phyloP scores from a whole-genome alignment of 2,888 invertebrate genomes.

The Eutolmus rufibarbis region DNA sequence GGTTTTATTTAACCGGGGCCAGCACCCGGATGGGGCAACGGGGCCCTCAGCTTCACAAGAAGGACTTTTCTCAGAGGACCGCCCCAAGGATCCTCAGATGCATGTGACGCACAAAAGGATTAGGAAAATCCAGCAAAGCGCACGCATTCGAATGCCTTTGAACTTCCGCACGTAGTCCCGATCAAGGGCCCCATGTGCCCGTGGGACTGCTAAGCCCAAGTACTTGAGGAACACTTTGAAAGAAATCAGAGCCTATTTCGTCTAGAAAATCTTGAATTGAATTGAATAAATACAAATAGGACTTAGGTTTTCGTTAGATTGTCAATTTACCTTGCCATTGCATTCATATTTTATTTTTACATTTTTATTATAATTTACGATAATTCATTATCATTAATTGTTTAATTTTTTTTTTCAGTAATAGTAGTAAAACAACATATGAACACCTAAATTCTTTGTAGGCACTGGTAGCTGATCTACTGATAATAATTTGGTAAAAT shows the following conservation, averaged over 20 bases:
- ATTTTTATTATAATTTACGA: too few relatives aligned
- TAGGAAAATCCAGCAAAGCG: neutral
- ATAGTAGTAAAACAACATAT: too few relatives aligned
- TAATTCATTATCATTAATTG: too few relatives aligned
- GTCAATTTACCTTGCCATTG: too few relatives aligned
- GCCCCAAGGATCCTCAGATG: neutral
- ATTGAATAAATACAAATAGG: too few relatives aligned
- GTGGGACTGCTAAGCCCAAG: neutral
- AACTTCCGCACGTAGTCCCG: neutral
- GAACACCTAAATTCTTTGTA: too few relatives aligned
- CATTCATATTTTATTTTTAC: too few relatives aligned
- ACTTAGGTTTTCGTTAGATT: too few relatives aligned
- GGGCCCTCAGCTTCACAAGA: neutral
- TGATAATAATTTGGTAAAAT: too few relatives aligned
- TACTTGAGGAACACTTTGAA: neutral
- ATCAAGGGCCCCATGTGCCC: neutral
- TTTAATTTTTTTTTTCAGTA: too few relatives aligned
- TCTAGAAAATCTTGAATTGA: neutral
- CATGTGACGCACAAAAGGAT: constrained; percentile 9
- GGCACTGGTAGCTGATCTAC: too few relatives aligned
- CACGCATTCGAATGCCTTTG: neutral
- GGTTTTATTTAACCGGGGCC: neutral
- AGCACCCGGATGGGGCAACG: neutral
- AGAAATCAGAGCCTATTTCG: neutral
- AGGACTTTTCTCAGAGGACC: neutral